Evolutionary conservation across 2,113 vertebrate species (phyloP), one percentile per base, ranked within the genome.

Genomic region (Odocoileus hemionus): DNA sequence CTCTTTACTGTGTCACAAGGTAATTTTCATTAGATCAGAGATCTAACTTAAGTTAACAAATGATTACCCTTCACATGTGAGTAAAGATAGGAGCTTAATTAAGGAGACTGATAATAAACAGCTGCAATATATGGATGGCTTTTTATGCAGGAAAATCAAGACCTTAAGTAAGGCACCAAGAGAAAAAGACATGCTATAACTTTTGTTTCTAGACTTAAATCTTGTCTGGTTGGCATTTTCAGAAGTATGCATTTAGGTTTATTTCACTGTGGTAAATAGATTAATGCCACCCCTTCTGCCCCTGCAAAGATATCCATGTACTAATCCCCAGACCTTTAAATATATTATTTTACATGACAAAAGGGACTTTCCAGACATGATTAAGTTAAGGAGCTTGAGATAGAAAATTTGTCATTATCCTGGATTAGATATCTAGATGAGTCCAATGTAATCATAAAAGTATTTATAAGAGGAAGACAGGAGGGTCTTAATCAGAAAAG

Each of bases 61-160:
- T 96, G 50, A 96, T 94, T 90, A 90, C 58, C 25, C 12, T 79
- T 97, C 79, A 82, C 64, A 89, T 93, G 17, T 57, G 55, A 95
- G 33, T 36, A 92, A 97, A 94, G 21, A 92, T n/a, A 47, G 36
- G 33, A 86, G 85, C 55, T 96, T 97, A 91, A 95, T 79, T 95
- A 91, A 86, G 94, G 61, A 96, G 16, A 84, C 3, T 80, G 55
- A 92, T 57, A 94, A 88, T 91, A 96, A 98, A 54, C 47, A 96
- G 15, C 9, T 88, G 10, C 4, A 21, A 95, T 84, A 84, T 50
- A 50, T 64, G 43, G 6, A 54, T 84, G 67, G 6, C 11, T 70
- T 84, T 97, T 97, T 87, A 96, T 30, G 39, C 26, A 13, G 54
- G 54, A 92, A 96, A 92, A 58, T 70, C 17, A 86, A 90, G 57